Conservation (phyloP, 2,797 vertebrate genomes). For the Arrhamphus sclerolepis region DNA sequence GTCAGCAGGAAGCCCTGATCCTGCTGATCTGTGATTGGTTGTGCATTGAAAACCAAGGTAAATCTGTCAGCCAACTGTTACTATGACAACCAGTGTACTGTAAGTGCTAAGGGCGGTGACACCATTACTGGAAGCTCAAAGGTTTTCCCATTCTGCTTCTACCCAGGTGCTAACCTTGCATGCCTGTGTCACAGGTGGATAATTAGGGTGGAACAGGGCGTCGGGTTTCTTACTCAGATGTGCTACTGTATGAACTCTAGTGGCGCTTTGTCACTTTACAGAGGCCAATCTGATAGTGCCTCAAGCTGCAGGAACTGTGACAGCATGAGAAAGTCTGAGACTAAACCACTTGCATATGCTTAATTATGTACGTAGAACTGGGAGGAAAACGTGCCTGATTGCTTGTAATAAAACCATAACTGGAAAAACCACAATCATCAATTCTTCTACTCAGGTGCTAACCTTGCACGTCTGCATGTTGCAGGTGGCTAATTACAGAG, state of each 20-base stretch:
- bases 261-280: background rate
- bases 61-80: no score
- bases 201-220: constrained; percentile 55
- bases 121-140: background rate
- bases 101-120: background rate
- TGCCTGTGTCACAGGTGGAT: constrained; percentile 65
- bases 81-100: no score
- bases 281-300: no score
- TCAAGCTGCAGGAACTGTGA: no score
- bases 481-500: constrained; percentile 72
- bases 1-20: constrained; percentile 15
- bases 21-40: constrained; percentile 28
- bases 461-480: constrained; percentile 38
- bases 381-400: no score
- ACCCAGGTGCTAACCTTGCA: constrained; percentile 59
- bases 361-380: no score
- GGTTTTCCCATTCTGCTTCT: background rate
- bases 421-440: constrained; percentile 59
- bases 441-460: constrained; percentile 65
- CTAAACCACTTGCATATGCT: no score
- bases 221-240: constrained; percentile 65
- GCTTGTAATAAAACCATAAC: constrained; percentile 54
- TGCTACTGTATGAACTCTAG: constrained; percentile 34
- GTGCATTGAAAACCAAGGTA: no score
- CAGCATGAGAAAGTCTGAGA: no score